Evolutionary conservation across 37 sponge, comb jelly and placozoan species (phyloP), one percentile per base, ranked within the genome.

Genomic region (Axinella damicornis): DNA sequence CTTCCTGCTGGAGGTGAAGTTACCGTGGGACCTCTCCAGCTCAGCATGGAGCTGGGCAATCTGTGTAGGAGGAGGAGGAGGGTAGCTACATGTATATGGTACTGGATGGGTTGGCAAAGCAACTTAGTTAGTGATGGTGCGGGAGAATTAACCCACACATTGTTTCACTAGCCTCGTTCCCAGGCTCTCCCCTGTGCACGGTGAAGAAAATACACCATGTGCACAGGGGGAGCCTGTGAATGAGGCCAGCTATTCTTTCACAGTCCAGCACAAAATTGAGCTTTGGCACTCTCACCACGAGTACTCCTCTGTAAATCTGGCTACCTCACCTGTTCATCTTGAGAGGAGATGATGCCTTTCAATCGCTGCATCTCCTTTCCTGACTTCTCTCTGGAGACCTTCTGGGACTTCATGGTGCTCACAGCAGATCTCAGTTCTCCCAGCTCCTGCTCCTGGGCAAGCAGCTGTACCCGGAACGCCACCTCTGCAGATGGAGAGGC

Each of bases 241-340:
- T n/a, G n/a, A n/a, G n/a, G n/a, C n/a, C n/a, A n/a, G n/a, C n/a
- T n/a, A n/a, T n/a, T n/a, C n/a, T n/a, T n/a, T n/a, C n/a, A n/a
- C n/a, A n/a, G n/a, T n/a, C n/a, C n/a, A n/a, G n/a, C n/a, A n/a
- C n/a, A n/a, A n/a, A n/a, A n/a, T n/a, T n/a, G n/a, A n/a, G n/a
- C n/a, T n/a, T n/a, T n/a, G n/a, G n/a, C n/a, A n/a, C n/a, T n/a
- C n/a, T n/a, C n/a, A n/a, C n/a, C n/a, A n/a, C n/a, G n/a, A n/a
- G n/a, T n/a, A n/a, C n/a, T n/a, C n/a, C n/a, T n/a, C n/a, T n/a
- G n/a, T n/a, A n/a, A n/a, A n/a, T n/a, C n/a, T n/a, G n/a, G n/a
- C n/a, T n/a, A n/a, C 46, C 71, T 69, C 20, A 88, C 88, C 75
- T 81, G 52, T 24, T 81, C 82, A 22, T 88, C 76, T 40, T 88